A percentile compares a stretch with the other conserved stretches of the same genome.
These are phyloP conservation scores for Etheostoma perlongum DNA, from an alignment of 2,797 vertebrate genomes.

Conservation along the genomic window DNA sequence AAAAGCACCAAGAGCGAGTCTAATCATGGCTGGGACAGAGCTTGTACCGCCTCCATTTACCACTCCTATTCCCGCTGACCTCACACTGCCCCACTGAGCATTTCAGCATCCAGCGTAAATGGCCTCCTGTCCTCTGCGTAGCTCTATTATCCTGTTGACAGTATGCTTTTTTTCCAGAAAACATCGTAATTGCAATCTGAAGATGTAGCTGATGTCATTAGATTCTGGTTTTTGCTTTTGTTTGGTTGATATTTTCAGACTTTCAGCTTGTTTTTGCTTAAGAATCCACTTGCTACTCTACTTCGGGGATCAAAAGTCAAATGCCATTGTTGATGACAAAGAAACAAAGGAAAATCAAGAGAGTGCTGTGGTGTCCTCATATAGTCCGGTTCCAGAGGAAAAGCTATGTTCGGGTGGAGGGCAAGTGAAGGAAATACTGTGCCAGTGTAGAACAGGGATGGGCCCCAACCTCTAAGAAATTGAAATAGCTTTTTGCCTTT, in stretches of 20 bases:
- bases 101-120: slow-evolving; percentile 46
- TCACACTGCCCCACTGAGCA: slow-evolving; percentile 32
- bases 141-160: neutral
- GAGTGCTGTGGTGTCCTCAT: slow-evolving; percentile 26
- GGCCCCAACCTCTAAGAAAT: slow-evolving; percentile 75
- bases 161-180: neutral
- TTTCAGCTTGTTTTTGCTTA: neutral
- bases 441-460: slow-evolving; percentile 44
- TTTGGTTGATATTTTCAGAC: neutral
- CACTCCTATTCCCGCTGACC: slow-evolving; percentile 5
- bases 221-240: neutral
- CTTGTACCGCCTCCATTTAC: slow-evolving; percentile 3
- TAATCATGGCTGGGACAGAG: slow-evolving; percentile 52
- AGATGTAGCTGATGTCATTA: neutral
- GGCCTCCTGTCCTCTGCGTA: slow-evolving; percentile 19
- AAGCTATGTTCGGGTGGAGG: slow-evolving; percentile 28
- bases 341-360: slow-evolving; percentile 5
- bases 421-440: slow-evolving; percentile 40
- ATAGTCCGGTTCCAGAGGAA: slow-evolving; percentile 24
- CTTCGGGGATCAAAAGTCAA: slow-evolving; percentile 6
- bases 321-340: slow-evolving; percentile 1
- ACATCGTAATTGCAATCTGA: neutral
- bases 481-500: slow-evolving; percentile 81
- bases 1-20: slow-evolving; percentile 50
- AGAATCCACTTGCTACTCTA: neutral